Evolutionary conservation across 1,140 invertebrate genomes (phyloP).

Genomic region (Scaptomyza graminum): DNA sequence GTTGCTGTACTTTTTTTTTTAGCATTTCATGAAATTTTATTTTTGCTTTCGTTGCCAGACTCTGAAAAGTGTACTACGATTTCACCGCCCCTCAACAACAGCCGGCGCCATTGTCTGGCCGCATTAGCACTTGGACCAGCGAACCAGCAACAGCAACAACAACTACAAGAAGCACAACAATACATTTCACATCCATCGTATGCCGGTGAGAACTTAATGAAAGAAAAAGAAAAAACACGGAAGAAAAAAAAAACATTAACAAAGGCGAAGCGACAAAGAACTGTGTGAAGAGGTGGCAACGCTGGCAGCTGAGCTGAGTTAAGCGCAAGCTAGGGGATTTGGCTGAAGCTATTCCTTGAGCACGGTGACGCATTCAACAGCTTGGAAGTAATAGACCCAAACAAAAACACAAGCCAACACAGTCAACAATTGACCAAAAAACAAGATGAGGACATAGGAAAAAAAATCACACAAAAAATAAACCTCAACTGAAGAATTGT

Average conservation of each 20-base stretch:
- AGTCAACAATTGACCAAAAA: conserved; percentile 20
- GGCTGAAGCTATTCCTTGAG: conserved; percentile 60
- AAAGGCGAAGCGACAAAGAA: conserved; percentile 58
- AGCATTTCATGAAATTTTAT: conserved; percentile 14
- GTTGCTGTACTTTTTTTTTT: conserved; percentile 48
- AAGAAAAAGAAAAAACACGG: conserved; percentile 52
- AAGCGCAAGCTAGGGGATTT: conserved; percentile 36
- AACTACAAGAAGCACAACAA: conserved; percentile 51
- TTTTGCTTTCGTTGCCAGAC: not conserved
- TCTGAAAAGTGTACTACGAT: conserved; percentile 36
- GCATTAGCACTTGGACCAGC: conserved; percentile 77
- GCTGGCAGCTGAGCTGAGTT: conserved; percentile 19
- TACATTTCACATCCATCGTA: conserved; percentile 74
- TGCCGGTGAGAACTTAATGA: conserved; percentile 64
- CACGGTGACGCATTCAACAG: conserved; percentile 71
- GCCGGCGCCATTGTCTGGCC: conserved; percentile 64
- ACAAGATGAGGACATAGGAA: not conserved
- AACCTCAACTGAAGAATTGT: not conserved
- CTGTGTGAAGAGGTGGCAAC: conserved; percentile 15
- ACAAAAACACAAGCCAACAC: conserved; percentile 52
- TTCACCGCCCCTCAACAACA: conserved; percentile 15
- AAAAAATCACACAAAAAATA: not conserved
- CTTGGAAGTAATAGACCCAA: conserved; percentile 74
- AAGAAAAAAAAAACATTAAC: conserved; percentile 55
- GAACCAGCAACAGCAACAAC: conserved; percentile 47